A percentile compares a stretch with the other conserved stretches of the same genome.
phyloP scores from a whole-genome alignment of 1,140 invertebrate species.

The Artemia franciscana region DNA sequence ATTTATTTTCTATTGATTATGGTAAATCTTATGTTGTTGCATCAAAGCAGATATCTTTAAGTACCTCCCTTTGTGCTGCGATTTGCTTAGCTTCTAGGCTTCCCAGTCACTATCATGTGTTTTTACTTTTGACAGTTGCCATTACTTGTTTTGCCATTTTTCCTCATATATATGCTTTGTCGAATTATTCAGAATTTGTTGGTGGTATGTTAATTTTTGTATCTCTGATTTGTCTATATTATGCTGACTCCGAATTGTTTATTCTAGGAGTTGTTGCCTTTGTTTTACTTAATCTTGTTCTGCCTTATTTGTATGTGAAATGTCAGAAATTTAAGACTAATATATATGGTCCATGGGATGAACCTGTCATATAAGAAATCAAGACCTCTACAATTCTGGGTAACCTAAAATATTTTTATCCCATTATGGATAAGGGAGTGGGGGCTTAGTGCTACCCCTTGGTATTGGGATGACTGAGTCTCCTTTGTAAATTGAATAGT shows the following conservation, averaged over 20 bases:
- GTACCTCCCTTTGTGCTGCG: constrained; percentile 74
- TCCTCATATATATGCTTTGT: constrained; percentile 26
- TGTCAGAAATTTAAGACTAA: constrained; percentile 73
- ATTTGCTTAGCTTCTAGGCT: constrained; percentile 81
- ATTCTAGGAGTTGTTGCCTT: constrained; percentile 23
- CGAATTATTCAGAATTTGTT: constrained; percentile 21
- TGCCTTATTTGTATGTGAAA: constrained; percentile 49
- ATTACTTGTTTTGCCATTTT: constrained; percentile 69
- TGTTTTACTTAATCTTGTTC: constrained; percentile 28
- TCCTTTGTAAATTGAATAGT: too few species aligned
- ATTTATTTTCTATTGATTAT: constrained; percentile 80
- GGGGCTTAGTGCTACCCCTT: too few species aligned
- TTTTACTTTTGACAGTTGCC: constrained; percentile 60
- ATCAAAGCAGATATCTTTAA: constrained; percentile 54
- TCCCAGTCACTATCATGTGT: constrained; percentile 55
- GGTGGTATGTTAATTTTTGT: constrained; percentile 26
- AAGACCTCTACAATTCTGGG: too few species aligned
- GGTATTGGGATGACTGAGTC: too few species aligned
- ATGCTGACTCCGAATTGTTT: constrained; percentile 33
- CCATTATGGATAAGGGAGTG: too few species aligned
- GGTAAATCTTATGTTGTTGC: constrained; percentile 51
- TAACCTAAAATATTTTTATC: too few species aligned
- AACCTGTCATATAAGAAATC: too few species aligned
- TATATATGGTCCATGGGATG: constrained; percentile 88
- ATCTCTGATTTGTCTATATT: constrained; percentile 30